Conservation (phyloP, 2,797 vertebrate species). For the Crax fasciolata region DNA sequence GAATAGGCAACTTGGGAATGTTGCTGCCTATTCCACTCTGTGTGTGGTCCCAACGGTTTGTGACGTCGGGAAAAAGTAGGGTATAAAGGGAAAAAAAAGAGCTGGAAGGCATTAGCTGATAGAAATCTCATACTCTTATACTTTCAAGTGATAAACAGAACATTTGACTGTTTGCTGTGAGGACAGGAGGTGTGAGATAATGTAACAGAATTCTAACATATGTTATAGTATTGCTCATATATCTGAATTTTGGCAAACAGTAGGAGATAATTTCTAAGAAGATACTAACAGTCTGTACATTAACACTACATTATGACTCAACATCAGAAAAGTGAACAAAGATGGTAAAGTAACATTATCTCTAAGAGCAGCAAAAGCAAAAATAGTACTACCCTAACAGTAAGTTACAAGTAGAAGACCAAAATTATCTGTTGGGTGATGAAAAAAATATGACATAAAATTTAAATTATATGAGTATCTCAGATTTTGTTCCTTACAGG, state of each 20-base stretch:
- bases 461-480: neutral
- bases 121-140: slow-evolving; percentile 27
- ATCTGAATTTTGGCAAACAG: slow-evolving; percentile 43
- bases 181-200: slow-evolving; percentile 61
- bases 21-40: neutral
- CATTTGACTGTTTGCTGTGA: slow-evolving; percentile 42
- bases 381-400: neutral
- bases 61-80: neutral
- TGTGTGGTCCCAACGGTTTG: slow-evolving; percentile 41
- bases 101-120: slow-evolving; percentile 54
- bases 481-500: neutral
- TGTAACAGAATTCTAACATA: slow-evolving; percentile 50
- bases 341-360: neutral
- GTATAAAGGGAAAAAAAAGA: slow-evolving; percentile 35
- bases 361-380: neutral
- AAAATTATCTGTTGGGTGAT: neutral
- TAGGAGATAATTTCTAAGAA: slow-evolving; percentile 20
- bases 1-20: neutral
- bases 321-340: slow-evolving; percentile 4
- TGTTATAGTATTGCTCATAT: slow-evolving; percentile 63
- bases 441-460: neutral
- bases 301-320: neutral
- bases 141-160: slow-evolving; percentile 54
- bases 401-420: neutral
- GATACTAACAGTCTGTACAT: slow-evolving; percentile 22